Percentiles rank a stretch among this genome's conserved stretches.
phyloP scores from a whole-genome alignment of 2,113 vertebrate genomes.

The Gobius niger region DNA sequence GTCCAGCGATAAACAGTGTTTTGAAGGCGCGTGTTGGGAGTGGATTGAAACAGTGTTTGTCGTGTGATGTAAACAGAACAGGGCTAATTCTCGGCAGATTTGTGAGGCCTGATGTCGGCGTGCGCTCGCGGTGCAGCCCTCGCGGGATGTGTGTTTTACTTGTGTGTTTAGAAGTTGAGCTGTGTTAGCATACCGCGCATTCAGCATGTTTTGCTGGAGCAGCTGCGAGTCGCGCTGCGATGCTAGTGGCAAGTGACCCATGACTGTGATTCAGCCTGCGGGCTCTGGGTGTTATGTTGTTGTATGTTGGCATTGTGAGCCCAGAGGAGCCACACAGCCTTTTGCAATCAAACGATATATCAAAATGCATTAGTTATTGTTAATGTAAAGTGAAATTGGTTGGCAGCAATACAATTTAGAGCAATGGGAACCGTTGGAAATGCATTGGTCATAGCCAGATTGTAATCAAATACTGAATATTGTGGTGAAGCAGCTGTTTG shows the following conservation, averaged over 20 bases:
- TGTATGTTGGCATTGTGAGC: background rate
- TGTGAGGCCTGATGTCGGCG: conserved; percentile 1
- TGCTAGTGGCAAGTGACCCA: conserved; percentile 17
- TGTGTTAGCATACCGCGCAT: conserved; percentile 30
- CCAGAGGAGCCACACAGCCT: background rate
- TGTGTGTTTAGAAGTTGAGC: conserved; percentile 29
- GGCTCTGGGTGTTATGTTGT: background rate
- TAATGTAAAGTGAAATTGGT: background rate
- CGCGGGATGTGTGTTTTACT: conserved; percentile 29
- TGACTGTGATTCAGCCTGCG: background rate
- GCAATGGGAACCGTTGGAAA: no score
- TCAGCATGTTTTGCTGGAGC: conserved; percentile 14
- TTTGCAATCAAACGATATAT: background rate
- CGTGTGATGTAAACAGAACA: background rate
- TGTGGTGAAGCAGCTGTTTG: no score
- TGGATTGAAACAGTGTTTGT: background rate
- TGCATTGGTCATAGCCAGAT: no score
- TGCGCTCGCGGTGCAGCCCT: background rate
- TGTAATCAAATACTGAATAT: no score
- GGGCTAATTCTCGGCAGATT: conserved; percentile 6
- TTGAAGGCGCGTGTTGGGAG: background rate
- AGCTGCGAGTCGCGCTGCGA: conserved; percentile 14
- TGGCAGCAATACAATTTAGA: no score
- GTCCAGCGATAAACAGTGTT: background rate
- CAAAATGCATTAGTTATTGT: background rate